Evolutionary conservation across 2,113 vertebrate species (phyloP).

Genomic region (Bufo gargarizans): DNA sequence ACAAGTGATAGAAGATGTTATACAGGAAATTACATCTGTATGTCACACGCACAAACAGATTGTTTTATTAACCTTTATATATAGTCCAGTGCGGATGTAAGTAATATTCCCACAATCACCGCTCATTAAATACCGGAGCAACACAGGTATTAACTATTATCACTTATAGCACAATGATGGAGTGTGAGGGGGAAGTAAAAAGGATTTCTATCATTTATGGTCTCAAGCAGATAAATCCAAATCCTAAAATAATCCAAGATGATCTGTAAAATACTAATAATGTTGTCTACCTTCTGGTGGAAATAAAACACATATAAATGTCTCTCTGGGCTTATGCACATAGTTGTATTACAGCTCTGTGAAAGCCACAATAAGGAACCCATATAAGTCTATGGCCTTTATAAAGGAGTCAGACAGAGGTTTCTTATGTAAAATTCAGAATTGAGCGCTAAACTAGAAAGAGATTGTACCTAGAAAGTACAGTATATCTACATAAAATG

Average conservation of each 20-base stretch:
- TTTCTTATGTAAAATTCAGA: no score
- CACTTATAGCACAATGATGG: background rate
- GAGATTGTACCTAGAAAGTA: no score
- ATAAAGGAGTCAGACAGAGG: no score
- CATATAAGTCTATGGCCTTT: background rate
- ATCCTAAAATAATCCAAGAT: slow-evolving; percentile 11
- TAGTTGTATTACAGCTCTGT: background rate
- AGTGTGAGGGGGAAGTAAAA: background rate
- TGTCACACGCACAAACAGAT: slow-evolving; percentile 23
- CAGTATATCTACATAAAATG: no score
- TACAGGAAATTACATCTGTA: slow-evolving; percentile 37
- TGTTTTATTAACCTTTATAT: slow-evolving; percentile 38
- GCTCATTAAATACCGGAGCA: background rate
- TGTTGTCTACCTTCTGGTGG: background rate
- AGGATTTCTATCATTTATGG: slow-evolving; percentile 15
- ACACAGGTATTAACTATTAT: slow-evolving; percentile 2
- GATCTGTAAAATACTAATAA: slow-evolving; percentile 11
- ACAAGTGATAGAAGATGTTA: slow-evolving; percentile 23
- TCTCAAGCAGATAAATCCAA: slow-evolving; percentile 5
- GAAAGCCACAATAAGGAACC: background rate
- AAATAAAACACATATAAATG: background rate
- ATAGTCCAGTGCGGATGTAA: background rate
- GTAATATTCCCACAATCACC: background rate
- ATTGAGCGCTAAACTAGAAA: no score
- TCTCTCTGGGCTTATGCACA: background rate